Evolutionary conservation across 2,888 invertebrate genomes (phyloP).

Genomic region (Calephelis perditalis): DNA sequence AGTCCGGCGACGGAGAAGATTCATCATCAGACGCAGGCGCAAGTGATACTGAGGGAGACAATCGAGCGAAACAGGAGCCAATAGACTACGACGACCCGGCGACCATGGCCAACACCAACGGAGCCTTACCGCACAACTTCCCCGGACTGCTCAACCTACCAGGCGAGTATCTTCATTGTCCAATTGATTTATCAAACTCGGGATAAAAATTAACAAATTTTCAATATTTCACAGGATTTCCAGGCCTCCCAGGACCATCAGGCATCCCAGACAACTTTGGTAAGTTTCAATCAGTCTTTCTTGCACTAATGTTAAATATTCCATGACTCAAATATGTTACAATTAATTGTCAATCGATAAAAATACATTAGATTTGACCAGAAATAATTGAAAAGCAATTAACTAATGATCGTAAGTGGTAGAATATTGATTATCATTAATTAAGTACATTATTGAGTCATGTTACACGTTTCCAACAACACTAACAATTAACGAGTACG

Average conservation of each 20-base stretch:
- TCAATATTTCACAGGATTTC: slow-evolving; percentile 77
- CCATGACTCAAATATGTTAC: slow-evolving; percentile 49
- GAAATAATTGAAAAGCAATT: slow-evolving; percentile 41
- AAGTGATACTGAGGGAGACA: slow-evolving; percentile 82
- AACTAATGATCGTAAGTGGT: slow-evolving; percentile 37
- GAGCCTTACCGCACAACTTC: slow-evolving; percentile 83
- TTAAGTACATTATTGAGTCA: slow-evolving; percentile 60
- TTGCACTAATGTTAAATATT: slow-evolving; percentile 37
- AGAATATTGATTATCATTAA: slow-evolving; percentile 47
- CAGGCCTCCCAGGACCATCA: slow-evolving; percentile 88
- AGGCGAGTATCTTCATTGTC: slow-evolving; percentile 69
- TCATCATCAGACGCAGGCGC: slow-evolving; percentile 91
- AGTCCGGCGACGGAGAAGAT: slow-evolving; percentile 84
- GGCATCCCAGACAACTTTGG: slow-evolving; percentile 92
- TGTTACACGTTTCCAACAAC: slow-evolving; percentile 53
- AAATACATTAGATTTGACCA: slow-evolving; percentile 45
- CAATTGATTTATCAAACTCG: not conserved
- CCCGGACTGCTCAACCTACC: slow-evolving; percentile 89
- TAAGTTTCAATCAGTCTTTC: slow-evolving; percentile 66
- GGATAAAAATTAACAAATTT: slow-evolving; percentile 10
- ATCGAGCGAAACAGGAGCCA: slow-evolving; percentile 84
- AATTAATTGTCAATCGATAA: slow-evolving; percentile 30
- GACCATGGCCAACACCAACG: slow-evolving; percentile 81
- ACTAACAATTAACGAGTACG: slow-evolving; percentile 59
- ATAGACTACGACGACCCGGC: slow-evolving; percentile 84